Percentiles rank a stretch among this genome's conserved stretches.
These are phyloP conservation scores for Glyphotaelius pellucidus DNA, from an alignment of 2,888 invertebrate genomes.

Conservation along the genomic window DNA sequence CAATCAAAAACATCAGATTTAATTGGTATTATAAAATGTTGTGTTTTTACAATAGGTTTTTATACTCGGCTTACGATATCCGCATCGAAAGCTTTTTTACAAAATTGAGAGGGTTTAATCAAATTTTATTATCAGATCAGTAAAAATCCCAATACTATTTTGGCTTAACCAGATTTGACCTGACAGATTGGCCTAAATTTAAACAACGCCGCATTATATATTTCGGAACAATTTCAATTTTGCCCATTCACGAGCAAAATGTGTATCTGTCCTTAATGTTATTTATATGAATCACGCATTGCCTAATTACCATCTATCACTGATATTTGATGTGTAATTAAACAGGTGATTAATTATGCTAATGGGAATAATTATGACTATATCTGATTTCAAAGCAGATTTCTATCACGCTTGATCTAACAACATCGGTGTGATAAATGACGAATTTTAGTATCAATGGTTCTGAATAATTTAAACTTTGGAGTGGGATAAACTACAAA, in stretches of 20 bases:
- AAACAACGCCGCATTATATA: neutral
- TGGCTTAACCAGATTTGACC: neutral
- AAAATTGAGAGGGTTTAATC: too few relatives aligned
- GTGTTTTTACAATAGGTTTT: too few relatives aligned
- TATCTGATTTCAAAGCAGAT: neutral
- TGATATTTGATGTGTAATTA: neutral
- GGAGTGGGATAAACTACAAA: neutral
- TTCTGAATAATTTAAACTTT: neutral
- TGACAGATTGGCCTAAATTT: neutral
- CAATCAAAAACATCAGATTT: too few relatives aligned
- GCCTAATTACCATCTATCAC: neutral
- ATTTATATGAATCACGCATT: neutral
- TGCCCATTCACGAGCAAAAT: neutral
- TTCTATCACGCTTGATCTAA: neutral
- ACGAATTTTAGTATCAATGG: neutral
- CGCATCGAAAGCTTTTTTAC: too few relatives aligned
- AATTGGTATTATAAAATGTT: too few relatives aligned
- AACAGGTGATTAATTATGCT: neutral
- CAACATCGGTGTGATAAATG: neutral
- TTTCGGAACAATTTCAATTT: neutral
- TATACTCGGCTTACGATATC: too few relatives aligned
- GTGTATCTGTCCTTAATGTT: neutral
- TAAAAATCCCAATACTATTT: neutral
- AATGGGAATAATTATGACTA: neutral
- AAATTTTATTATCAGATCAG: too few relatives aligned